Evolutionary conservation across 2,113 vertebrate species (phyloP), one percentile per base, ranked within the genome.

Genomic region (Romanogobio albipinnatus): DNA sequence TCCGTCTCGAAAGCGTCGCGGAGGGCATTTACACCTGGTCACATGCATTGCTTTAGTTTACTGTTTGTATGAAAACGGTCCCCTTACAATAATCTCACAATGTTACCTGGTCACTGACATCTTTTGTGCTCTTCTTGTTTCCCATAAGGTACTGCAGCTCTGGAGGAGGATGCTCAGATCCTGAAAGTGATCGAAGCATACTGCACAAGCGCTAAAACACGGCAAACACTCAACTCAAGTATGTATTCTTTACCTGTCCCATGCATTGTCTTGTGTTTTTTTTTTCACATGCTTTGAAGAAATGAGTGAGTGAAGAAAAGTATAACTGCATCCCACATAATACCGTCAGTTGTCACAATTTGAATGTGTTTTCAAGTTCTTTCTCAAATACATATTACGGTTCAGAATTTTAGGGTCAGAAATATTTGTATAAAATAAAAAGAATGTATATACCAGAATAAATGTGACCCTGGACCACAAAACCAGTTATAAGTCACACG

Each of bases 141-240:
- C 45, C 61, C 29, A 64, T 79, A 92, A 99, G 98, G 98, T 91
- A 99, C 97, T 6, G 98, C 97, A 17, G 98, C 97, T 71, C 93
- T 99, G 82, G 98, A 99, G 90, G 98, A 99, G 92, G 98, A 99
- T 1, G 97, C 98, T 43, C 97, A 99, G 91, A 99, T 99, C 86
- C 95, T 99, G 77, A 99, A 99, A 90, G 98, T 99, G 84, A 99
- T 99, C 1, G 98, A 99, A 90, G 98, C 98, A 0, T 99, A 99
- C 88, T 99, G 98, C 87, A 99, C 98, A 81, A 99, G 98, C 87
- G 98, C 97, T 93, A 98, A 97, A 93, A 99, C 98, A 0, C 94
- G 98, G 43, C 98, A 99, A 92, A 99, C 98, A 0, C 95, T 99
- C 86, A 99, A 99, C 91, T 99, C 98, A 86, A 99, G 98, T 99